Evolutionary conservation across 2,797 vertebrate species (phyloP), one percentile per base, ranked within the genome.

Genomic region (Scyliorhinus canicula): DNA sequence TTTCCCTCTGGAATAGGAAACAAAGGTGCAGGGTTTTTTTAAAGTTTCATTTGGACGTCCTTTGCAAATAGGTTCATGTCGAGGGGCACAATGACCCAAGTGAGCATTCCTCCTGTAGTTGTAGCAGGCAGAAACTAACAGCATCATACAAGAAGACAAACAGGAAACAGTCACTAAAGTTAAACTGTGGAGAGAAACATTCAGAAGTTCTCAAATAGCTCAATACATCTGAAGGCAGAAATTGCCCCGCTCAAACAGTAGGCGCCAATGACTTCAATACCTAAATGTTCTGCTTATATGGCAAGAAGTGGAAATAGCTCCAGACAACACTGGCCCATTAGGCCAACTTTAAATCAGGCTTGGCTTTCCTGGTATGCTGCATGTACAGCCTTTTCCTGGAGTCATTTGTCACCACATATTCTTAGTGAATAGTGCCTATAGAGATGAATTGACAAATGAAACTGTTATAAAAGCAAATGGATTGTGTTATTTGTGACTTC

Each of bases 241-340:
- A 47, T 52, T 44, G 19, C 44, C 21, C 21, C 19, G n/a, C 7
- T 11, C n/a, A 71, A 67, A 93, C 21, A 28, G 28, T 52, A 21
- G 31, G 28, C 28, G 14, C 50, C 93, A 94, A 50, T 94, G 40
- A 52, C 93, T 71, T 47, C 67, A 50, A 74, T 90, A 77, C 86
- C 55, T 90, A 90, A 90, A 90, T 24, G 16, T 88, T 95, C 95
- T 91, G 95, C 95, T 95, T 95, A 95, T 95, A 95, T 93, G 95
- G 95, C 84, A 91, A 95, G 95, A 95, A 77, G 65, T 95, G n/a
- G 84, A 95, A 95, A 95, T 95, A 95, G 95, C 84, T 65, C 82
- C 28, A n/a, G 55, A 67, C 95, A 95, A 95, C 85, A 77, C 24
- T 69, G 40, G 74, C 60, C 77, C 47, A 57, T n/a, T 63, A 77